phyloP scores from a whole-genome alignment of 1,140 invertebrate species.

The Formica exsecta region DNA sequence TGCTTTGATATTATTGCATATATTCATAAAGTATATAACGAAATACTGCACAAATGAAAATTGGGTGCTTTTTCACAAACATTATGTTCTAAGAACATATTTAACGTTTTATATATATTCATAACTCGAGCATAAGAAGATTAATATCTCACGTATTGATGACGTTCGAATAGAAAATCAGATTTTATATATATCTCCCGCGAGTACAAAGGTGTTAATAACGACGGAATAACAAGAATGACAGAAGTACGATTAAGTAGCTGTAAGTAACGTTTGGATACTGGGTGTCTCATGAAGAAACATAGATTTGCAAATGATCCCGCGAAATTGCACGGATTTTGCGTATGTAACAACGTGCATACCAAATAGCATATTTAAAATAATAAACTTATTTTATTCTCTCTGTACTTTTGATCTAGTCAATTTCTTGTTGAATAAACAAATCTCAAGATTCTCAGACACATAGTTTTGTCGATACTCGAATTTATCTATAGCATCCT shows the following conservation, averaged over 20 bases:
- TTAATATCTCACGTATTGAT: not conserved
- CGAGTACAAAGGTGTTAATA: slow-evolving; percentile 42
- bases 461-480: not conserved
- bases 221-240: not conserved
- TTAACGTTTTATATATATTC: not conserved
- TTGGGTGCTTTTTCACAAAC: not conserved
- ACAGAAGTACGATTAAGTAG: slow-evolving; percentile 2
- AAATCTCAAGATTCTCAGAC: not conserved
- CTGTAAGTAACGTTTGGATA: slow-evolving; percentile 3
- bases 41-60: slow-evolving; percentile 21
- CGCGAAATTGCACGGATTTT: not conserved
- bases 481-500: not conserved
- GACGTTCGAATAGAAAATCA: not conserved
- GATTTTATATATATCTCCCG: not conserved
- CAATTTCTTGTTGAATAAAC: slow-evolving; percentile 73
- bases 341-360: not conserved
- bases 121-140: not conserved
- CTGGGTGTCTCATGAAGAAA: not conserved
- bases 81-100: not conserved
- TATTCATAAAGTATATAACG: not conserved
- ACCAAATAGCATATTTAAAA: not conserved
- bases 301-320: not conserved
- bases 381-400: slow-evolving; percentile 32
- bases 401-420: slow-evolving; percentile 82
- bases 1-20: not conserved